Percentiles rank a stretch among this genome's conserved stretches.
Conservation (phyloP, 2,888 invertebrate genomes). For the Chrysolina haemoptera region DNA sequence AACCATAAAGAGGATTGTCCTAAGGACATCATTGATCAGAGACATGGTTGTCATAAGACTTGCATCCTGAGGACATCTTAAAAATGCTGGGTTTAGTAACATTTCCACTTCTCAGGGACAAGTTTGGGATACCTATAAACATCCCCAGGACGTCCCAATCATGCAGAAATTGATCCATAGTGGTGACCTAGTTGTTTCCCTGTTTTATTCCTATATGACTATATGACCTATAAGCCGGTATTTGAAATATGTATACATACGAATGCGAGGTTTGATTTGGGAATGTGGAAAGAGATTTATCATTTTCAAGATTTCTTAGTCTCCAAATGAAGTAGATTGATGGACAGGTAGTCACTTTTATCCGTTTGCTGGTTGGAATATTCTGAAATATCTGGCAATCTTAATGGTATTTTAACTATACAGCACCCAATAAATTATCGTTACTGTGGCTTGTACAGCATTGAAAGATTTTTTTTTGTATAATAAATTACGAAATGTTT, state of each 20-base stretch:
- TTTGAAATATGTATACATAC: slow-evolving; percentile 48
- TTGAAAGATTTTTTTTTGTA: not conserved
- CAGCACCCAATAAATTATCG: slow-evolving; percentile 30
- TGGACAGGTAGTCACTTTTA: slow-evolving; percentile 52
- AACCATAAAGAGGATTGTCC: too few relatives aligned
- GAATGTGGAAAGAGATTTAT: slow-evolving; percentile 57
- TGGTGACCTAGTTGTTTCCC: too few relatives aligned
- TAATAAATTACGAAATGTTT: not conserved
- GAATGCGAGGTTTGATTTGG: slow-evolving; percentile 52
- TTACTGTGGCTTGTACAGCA: slow-evolving; percentile 11
- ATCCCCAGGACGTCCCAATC: too few relatives aligned
- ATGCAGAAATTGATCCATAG: too few relatives aligned
- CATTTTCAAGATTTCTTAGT: slow-evolving; percentile 49
- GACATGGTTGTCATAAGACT: too few relatives aligned
- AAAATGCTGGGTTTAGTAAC: too few relatives aligned
- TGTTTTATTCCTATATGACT: too few relatives aligned
- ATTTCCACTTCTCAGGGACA: too few relatives aligned
- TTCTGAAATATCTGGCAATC: slow-evolving; percentile 48
- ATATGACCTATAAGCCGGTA: slow-evolving; percentile 51
- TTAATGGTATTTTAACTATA: too few relatives aligned
- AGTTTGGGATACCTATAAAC: too few relatives aligned
- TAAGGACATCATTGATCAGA: too few relatives aligned
- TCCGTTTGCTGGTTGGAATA: slow-evolving; percentile 48
- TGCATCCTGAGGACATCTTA: too few relatives aligned
- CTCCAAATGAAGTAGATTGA: slow-evolving; percentile 58